Base-by-base conservation (phyloP, 2,888 invertebrate species). In the Hecatera dysodea region DNA sequence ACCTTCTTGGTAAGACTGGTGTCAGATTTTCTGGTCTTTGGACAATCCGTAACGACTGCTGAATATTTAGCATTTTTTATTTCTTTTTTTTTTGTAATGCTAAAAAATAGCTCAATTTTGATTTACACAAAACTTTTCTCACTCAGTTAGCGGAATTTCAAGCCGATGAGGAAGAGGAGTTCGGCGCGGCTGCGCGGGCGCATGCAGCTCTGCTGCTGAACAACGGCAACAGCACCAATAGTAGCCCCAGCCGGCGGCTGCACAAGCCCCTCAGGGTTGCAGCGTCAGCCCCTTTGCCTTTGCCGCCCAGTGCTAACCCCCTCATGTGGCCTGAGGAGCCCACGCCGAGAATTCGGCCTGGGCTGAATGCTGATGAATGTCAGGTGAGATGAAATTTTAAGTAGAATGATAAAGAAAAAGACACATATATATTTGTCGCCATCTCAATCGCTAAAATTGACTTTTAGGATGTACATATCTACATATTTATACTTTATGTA, bases 121-220 rank as follows among this genome's bases (percentile, higher is more conserved):
- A 27, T 15, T 33, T 15, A 36, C 15, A 7, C n/a, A 15, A 9
- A 8, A 33, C 0, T 46, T 55, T 68, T 78, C 46, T 53, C 39
- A n/a, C 19, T 3, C 78, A 95, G 95, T 78, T 95, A n/a, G 94
- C 95, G 19, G 94, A 94, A 79, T 95, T 95, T 67, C 95, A 95
- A 93, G 94, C 93, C 0, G 89, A 94, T n/a, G 95, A 95, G 78
- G 95, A 95, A 75, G 89, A 90, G 53, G 92, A 91, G 61, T 94
- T 95, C 22, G 94, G 92, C 0, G 86, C 88, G 2, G 90, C 87
- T 4, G 85, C 85, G 0, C 75, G 85, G n/a, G 85, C 85, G 11
- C 80, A 86, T n/a, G 75, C 77, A 15, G 80, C 72, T 0, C 22
- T 70, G 19, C 17, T 46, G 1, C 4, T 55, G 12, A 74, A 72